Evolutionary conservation across 30 jellyfish, hydroid and myxozoan species (phyloP), one percentile per base, ranked within the genome.

Genomic region (Nemopilema nomurai): DNA sequence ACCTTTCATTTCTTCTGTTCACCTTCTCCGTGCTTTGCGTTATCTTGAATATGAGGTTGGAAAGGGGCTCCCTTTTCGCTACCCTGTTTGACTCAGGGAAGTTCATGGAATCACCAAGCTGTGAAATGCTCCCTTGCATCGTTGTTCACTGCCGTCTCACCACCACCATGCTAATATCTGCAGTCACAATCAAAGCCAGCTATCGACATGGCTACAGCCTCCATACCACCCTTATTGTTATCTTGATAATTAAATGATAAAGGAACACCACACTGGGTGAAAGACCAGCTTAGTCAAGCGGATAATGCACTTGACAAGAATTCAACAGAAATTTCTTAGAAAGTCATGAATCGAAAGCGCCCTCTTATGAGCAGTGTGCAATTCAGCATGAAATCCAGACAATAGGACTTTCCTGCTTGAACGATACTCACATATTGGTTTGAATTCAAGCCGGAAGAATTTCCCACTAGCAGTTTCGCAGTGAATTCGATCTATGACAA

Each of bases 21-120:
- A 16, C 31, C 31, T 84, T 84, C 30, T 84, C 93, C 41, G 93
- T 71, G 20, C 82, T 50, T 30, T 84, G 93, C n/a, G 93, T 84
- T 18, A 84, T 84, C 64, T 51, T 84, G 77, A 84, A 84, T 13
- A 84, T 84, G 0, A 74, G 18, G 51, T 84, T 84, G 18, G 93
- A 84, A 20, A 84, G 78, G 25, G 93, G 87, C 67, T 73, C 93
- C 53, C 62, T 66, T 69, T 84, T 84, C 79, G 66, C 74, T 1
- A 84, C 87, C 4, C 76, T 18, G 9, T 71, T 51, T 8, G 93
- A 74, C 49, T 84, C 93, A 0, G 93, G 93, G 26, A 84, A 84
- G 71, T 84, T 84, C 87, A 74, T 62, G 28, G 93, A n/a, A 66
- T 84, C 87, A 1, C 93, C 87, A 24, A 84, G 79, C 19, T 29